phyloP scores from a whole-genome alignment of 2,797 vertebrate genomes.

The Lates japonicus region DNA sequence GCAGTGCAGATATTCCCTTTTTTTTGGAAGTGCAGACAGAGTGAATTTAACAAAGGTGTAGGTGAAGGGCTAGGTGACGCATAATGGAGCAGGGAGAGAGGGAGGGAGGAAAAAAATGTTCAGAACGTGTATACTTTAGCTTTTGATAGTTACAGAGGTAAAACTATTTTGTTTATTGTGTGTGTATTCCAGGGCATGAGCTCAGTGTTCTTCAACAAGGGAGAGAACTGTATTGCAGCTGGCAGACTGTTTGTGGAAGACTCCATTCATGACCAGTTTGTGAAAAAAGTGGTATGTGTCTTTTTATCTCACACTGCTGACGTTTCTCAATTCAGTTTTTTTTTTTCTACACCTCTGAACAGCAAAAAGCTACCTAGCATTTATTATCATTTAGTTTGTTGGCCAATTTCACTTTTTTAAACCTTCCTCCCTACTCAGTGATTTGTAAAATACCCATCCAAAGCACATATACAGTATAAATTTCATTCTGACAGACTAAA shows the following conservation, averaged over 20 bases:
- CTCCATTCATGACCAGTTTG: slow-evolving; percentile 88
- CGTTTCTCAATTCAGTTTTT: background rate
- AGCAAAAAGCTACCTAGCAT: background rate
- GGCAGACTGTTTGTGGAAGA: slow-evolving; percentile 92
- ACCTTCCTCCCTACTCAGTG: too few relatives aligned
- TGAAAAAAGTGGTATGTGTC: slow-evolving; percentile 88
- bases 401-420: too few relatives aligned
- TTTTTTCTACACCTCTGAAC: background rate
- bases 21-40: too few relatives aligned
- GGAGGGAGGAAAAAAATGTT: background rate
- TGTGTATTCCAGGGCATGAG: slow-evolving; percentile 88
- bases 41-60: too few relatives aligned
- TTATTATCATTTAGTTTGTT: too few relatives aligned
- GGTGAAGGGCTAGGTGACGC: too few relatives aligned
- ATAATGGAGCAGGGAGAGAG: too few relatives aligned
- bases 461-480: too few relatives aligned
- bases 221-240: slow-evolving; percentile 94
- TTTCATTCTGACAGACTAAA: too few relatives aligned
- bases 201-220: slow-evolving; percentile 94
- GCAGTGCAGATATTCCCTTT: background rate
- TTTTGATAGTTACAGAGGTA: background rate
- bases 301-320: background rate
- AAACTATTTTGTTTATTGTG: background rate
- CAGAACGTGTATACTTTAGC: background rate
- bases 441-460: too few relatives aligned